Evolutionary conservation across 2,797 vertebrate species (phyloP), one percentile per base, ranked within the genome.

Genomic region (Meriones psammophilus): DNA sequence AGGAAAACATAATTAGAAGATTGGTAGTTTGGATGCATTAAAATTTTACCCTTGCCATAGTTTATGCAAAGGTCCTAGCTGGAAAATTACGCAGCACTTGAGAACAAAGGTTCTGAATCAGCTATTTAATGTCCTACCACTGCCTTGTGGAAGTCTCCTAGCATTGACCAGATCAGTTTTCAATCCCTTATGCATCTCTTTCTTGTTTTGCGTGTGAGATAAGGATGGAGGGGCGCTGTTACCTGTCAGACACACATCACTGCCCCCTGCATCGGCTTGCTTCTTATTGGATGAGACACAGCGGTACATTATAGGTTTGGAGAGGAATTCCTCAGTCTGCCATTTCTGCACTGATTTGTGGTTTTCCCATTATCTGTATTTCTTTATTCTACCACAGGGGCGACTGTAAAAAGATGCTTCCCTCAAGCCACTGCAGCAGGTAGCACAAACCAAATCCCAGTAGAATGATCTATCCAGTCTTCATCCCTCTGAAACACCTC

Each of bases 81-180:
- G 80, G 87, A 33, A 96, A 91, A 89, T 89, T 90, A 66, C 13
- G 54, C 39, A 66, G 42, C 6, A 85, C 36, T n/a, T 85, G 54
- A 77, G 39, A 91, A 64, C n/a, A 88, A 91, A 92, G 7, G 0
- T 88, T 74, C 80, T 85, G 30, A 85, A 89, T 90, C 39, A 60
- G 46, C 14, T 78, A 6, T 93, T 30, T 88, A 81, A 71, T 86
- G 1, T 12, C 56, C 17, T 42, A 26, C 8, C 20, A 24, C 5
- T 5, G 73, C 9, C 1, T 7, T 68, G 8, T 30, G 46, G 5
- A 2, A 20, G 73, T 22, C 80, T 28, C 7, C 39, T 7, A 79
- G 17, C 13, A 26, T 3, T 5, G 7, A 10, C 2, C 60, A 10
- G 13, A 8, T 66, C 7, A 42, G 26, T 58, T 83, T 18, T 58